phyloP scores from a whole-genome alignment of 2,888 invertebrate species.

The Ischnura elegans region DNA sequence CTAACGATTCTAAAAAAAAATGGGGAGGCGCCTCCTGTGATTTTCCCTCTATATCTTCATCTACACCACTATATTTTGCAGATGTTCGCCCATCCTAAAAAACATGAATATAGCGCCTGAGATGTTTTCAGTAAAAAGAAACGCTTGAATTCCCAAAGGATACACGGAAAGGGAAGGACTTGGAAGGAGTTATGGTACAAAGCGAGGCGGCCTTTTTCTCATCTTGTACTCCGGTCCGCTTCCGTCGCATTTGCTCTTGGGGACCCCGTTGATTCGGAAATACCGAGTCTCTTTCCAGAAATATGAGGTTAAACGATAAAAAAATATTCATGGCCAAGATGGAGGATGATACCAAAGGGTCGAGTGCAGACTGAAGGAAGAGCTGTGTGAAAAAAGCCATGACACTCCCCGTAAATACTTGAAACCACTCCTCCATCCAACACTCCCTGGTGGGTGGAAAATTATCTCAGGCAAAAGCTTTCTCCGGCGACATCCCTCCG shows the following conservation, averaged over 20 bases:
- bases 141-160: neutral
- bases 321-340: neutral
- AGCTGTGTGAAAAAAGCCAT: neutral
- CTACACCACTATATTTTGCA: too few relatives aligned
- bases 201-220: neutral
- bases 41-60: too few relatives aligned
- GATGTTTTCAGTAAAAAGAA: too few relatives aligned
- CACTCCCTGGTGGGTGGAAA: neutral
- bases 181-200: neutral
- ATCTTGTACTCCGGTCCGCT: neutral
- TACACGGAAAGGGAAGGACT: neutral
- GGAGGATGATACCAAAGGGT: too few relatives aligned
- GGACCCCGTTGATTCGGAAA: neutral
- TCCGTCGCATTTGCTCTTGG: neutral
- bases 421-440: neutral
- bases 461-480: slow-evolving; percentile 21
- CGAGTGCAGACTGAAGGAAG: too few relatives aligned
- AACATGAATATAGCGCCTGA: too few relatives aligned
- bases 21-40: too few relatives aligned
- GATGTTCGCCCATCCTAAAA: too few relatives aligned
- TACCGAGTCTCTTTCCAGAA: neutral
- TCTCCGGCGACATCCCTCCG: neutral
- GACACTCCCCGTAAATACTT: neutral
- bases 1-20: too few relatives aligned
- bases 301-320: neutral